These are phyloP conservation scores for Calyptommatus sinebrachiatus DNA, from an alignment of 2,113 vertebrate genomes.

Conservation along the genomic window DNA sequence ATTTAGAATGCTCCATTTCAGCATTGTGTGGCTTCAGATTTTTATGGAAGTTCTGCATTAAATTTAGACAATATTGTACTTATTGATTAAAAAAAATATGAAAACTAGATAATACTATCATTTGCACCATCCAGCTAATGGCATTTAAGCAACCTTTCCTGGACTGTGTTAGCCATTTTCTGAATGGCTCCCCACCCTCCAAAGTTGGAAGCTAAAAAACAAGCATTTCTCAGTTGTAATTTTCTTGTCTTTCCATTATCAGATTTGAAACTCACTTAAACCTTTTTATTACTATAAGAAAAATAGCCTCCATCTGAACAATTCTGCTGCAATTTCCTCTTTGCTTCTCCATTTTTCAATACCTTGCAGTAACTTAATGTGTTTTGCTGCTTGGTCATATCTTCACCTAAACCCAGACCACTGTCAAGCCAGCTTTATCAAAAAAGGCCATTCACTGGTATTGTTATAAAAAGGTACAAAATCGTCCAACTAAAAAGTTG, in stretches of 20 bases:
- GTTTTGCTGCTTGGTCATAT: slow-evolving; percentile 40
- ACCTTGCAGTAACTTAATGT: slow-evolving; percentile 38
- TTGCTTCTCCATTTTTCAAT: slow-evolving; percentile 17
- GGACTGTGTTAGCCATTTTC: background rate
- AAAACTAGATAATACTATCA: background rate
- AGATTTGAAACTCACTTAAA: slow-evolving; percentile 54
- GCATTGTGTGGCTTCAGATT: too few species aligned
- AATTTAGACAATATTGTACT: too few species aligned
- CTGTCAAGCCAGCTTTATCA: slow-evolving; percentile 36
- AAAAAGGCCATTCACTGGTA: slow-evolving; percentile 32
- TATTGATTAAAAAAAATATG: too few species aligned
- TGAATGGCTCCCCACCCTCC: slow-evolving; percentile 8
- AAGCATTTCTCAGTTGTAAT: slow-evolving; percentile 50
- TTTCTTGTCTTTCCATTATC: slow-evolving; percentile 46
- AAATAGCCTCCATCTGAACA: slow-evolving; percentile 50
- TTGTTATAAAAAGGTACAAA: slow-evolving; percentile 44
- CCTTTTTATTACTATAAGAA: slow-evolving; percentile 28
- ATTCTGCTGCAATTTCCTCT: slow-evolving; percentile 51
- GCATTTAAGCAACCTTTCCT: slow-evolving; percentile 9
- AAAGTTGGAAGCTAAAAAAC: slow-evolving; percentile 21
- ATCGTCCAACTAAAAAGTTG: slow-evolving; percentile 49
- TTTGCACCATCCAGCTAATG: background rate
- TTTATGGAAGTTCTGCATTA: too few species aligned
- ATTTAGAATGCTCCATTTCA: too few species aligned
- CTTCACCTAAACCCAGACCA: slow-evolving; percentile 38